phyloP scores from a whole-genome alignment of 1,140 invertebrate genomes.

The Brachionus angularis region DNA sequence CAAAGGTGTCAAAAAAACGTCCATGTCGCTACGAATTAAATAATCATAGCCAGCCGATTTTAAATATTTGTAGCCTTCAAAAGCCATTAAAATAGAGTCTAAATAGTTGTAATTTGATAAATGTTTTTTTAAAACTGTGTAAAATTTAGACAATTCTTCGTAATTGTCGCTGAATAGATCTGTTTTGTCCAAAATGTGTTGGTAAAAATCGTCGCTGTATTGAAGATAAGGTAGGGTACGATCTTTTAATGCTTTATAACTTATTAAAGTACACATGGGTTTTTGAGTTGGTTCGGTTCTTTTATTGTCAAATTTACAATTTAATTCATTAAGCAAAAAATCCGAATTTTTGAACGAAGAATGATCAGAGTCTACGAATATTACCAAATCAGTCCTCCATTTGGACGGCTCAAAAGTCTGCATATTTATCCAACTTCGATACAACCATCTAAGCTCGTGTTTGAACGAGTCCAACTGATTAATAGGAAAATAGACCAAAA shows the following conservation, averaged over 20 bases:
- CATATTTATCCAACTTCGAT: slow-evolving; percentile 42
- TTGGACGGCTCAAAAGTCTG: slow-evolving; percentile 5
- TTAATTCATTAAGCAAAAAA: slow-evolving; percentile 22
- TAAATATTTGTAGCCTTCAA: slow-evolving; percentile 38
- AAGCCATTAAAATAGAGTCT: slow-evolving; percentile 39
- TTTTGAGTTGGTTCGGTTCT: not conserved
- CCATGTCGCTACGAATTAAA: slow-evolving; percentile 37
- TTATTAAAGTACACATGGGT: slow-evolving; percentile 34
- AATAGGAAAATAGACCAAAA: slow-evolving; percentile 23
- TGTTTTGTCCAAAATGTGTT: slow-evolving; percentile 4
- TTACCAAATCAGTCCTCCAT: slow-evolving; percentile 35
- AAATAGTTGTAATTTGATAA: slow-evolving; percentile 23
- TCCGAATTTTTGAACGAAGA: not conserved
- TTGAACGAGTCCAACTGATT: not conserved
- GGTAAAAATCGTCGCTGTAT: not conserved
- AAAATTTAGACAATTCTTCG: slow-evolving; percentile 20
- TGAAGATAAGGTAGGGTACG: slow-evolving; percentile 22
- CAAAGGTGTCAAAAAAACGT: slow-evolving; percentile 42
- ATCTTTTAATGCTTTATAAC: slow-evolving; percentile 1
- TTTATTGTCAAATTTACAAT: slow-evolving; percentile 22
- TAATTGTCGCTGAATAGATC: not conserved
- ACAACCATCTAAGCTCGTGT: slow-evolving; percentile 33
- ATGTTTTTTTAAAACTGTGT: slow-evolving; percentile 4
- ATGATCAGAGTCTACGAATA: slow-evolving; percentile 12
- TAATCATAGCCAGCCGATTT: slow-evolving; percentile 31